Evolutionary conservation across 1,140 invertebrate genomes (phyloP).

Genomic region (Caenorhabditis remanei): DNA sequence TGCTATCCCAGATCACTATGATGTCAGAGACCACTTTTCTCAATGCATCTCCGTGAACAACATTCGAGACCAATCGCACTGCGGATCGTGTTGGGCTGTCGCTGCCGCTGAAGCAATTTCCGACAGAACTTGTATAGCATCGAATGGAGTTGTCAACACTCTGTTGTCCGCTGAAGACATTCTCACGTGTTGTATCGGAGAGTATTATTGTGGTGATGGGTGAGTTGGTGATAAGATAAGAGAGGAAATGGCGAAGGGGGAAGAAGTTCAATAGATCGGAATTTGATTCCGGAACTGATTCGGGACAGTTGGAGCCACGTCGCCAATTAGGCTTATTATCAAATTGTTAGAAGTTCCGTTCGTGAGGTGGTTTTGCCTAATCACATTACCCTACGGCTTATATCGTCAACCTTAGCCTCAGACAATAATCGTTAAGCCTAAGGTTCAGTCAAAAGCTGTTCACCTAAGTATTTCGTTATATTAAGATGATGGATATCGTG

Average conservation of each 20-base stretch:
- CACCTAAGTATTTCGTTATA: too few species aligned
- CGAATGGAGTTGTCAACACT: constrained; percentile 9
- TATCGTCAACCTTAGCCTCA: too few species aligned
- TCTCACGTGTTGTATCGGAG: constrained; percentile 48
- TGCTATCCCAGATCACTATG: constrained; percentile 11
- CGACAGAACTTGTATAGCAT: constrained; percentile 55
- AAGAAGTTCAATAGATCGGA: too few species aligned
- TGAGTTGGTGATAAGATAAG: neutral
- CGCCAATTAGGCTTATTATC: too few species aligned
- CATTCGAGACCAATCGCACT: constrained; percentile 51
- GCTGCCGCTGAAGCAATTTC: constrained; percentile 52
- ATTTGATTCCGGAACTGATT: too few species aligned
- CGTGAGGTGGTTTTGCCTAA: too few species aligned
- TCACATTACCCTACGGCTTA: too few species aligned
- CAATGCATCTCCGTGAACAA: constrained; percentile 11
- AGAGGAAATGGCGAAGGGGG: neutral
- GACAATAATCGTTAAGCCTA: too few species aligned
- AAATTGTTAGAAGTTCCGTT: too few species aligned
- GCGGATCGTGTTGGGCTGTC: constrained; percentile 52
- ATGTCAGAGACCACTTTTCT: constrained; percentile 24
- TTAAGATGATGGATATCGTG: too few species aligned
- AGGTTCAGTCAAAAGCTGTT: too few species aligned
- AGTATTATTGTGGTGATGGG: constrained; percentile 31
- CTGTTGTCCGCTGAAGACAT: constrained; percentile 48
- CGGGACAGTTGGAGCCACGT: too few species aligned